Conservation (phyloP, 1,140 invertebrate species). For the Psix sp. region DNA sequence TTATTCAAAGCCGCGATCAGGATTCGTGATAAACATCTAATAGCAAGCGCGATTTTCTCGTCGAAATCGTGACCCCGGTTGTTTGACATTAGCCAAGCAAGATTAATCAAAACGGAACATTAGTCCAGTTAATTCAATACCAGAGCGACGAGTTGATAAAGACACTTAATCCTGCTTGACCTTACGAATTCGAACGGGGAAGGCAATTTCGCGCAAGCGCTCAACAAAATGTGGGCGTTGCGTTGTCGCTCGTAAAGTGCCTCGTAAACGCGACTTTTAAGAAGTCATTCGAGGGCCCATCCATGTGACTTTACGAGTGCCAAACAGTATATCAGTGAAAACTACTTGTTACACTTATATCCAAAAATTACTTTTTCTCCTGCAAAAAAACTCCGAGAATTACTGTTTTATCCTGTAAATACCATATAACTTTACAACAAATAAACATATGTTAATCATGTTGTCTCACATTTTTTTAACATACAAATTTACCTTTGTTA, state of each 20-base stretch:
- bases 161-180: conserved; percentile 36
- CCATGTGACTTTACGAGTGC: conserved; percentile 30
- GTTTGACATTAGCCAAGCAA: background rate
- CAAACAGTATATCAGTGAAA: conserved; percentile 44
- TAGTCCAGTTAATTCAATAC: conserved; percentile 21
- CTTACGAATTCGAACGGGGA: conserved; percentile 32
- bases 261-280: conserved; percentile 50
- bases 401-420: conserved; percentile 29
- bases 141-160: conserved; percentile 33
- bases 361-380: too few relatives aligned
- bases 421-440: too few relatives aligned
- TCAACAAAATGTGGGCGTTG: conserved; percentile 42
- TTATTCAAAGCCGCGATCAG: too few relatives aligned
- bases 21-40: too few relatives aligned
- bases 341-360: conserved; percentile 36
- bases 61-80: too few relatives aligned
- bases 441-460: too few relatives aligned
- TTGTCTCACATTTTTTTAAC: too few relatives aligned
- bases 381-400: conserved; percentile 18
- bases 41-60: background rate
- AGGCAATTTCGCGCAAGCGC: conserved; percentile 22
- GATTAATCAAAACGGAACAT: conserved; percentile 6
- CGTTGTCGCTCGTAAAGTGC: conserved; percentile 44
- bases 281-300: conserved; percentile 31
- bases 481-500: too few relatives aligned